phyloP scores from a whole-genome alignment of 2,113 vertebrate genomes.

The Hypocryptadius cinnamomeus region DNA sequence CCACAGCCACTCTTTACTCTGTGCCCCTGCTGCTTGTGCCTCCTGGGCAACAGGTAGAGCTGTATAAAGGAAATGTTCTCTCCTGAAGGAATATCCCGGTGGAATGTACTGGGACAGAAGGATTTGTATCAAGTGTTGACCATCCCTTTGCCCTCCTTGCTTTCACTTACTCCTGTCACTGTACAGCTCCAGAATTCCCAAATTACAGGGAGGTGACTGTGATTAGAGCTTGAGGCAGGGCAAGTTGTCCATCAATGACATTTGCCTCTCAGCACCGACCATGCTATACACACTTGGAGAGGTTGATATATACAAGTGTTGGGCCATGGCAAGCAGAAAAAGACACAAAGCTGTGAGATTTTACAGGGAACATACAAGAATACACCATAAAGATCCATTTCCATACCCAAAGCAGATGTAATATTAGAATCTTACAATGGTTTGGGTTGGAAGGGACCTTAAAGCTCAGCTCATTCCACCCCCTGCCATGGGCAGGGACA shows the following conservation, averaged over 20 bases:
- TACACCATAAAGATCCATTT: neutral
- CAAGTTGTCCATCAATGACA: neutral
- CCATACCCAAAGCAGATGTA: neutral
- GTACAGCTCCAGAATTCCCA: neutral
- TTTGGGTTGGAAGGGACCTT: neutral
- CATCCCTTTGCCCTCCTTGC: neutral
- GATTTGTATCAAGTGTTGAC: neutral
- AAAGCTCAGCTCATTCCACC: neutral
- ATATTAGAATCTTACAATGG: neutral
- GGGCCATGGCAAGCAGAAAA: neutral
- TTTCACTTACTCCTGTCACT: neutral
- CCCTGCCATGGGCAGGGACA: neutral
- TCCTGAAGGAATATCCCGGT: neutral
- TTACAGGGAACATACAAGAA: neutral
- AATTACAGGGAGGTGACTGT: neutral
- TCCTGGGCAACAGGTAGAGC: neutral
- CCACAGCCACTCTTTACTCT: neutral
- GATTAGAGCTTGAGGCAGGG: neutral
- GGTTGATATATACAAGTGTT: neutral
- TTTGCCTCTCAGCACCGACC: neutral
- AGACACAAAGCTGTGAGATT: neutral
- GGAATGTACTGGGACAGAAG: neutral
- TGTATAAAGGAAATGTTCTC: neutral
- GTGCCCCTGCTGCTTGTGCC: neutral
- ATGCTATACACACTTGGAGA: neutral